Evolutionary conservation across 2,797 vertebrate species (phyloP), one percentile per base, ranked within the genome.

Genomic region (Spea hammondii): DNA sequence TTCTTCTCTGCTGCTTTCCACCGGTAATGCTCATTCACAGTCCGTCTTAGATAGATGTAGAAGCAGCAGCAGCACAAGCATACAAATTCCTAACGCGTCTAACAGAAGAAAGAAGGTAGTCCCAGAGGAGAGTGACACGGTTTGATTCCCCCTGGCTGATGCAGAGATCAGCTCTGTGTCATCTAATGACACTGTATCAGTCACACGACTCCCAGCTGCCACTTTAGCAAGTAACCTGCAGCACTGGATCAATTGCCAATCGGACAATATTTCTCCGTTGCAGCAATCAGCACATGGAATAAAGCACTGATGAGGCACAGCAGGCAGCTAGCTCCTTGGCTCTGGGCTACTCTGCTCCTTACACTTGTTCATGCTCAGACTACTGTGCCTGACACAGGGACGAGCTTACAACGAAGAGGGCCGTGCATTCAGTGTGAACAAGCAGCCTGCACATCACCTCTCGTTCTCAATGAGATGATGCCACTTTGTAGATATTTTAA

Each of bases 61-160:
- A 82, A 57, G 85, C 88, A 89, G 86, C 74, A 69, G 79, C 69
- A 74, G 74, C 65, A 68, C 74, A 78, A 87, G 90, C 89, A 91
- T 88, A 79, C 84, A 86, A 88, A 91, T 89, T 91, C 91, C 88
- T 89, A 82, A 85, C 79, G 82, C 92, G 86, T 92, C 91, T 88
- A 83, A 82, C 89, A 87, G 87, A 32, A 32, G 32, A 86, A 85
- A 74, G 85, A 89, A 92, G 92, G 91, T 88, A 86, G 90, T 92
- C 93, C 92, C 90, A 83, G 85, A 57, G 84, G 92, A 89, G 89
- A 92, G 91, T 91, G 90, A 91, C 90, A 91, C 89, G 87, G 90
- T 91, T 91, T 89, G 90, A 91, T 90, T 92, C 87, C 85, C 92
- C 89, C 85, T 83, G 90, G 89, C 89, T 90, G 92, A 89, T 91